Evolutionary conservation across 2,797 vertebrate genomes (phyloP).

Genomic region (Loriculus beryllinus): DNA sequence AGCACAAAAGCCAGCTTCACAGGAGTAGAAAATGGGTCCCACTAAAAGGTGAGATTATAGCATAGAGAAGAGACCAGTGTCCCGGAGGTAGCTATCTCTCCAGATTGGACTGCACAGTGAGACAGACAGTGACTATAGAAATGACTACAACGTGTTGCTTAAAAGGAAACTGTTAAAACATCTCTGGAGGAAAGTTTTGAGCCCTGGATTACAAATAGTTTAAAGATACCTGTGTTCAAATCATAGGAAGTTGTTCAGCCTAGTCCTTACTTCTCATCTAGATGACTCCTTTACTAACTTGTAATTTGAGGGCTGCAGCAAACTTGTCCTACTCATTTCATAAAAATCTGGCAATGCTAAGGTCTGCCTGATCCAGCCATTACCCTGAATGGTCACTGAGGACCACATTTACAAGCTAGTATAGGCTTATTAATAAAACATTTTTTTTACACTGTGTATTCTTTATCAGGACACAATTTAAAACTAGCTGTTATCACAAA

Average conservation of each 20-base stretch:
- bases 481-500: background rate
- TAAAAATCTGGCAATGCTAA: background rate
- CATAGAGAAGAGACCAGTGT: background rate
- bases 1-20: background rate
- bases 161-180: background rate
- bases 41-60: background rate
- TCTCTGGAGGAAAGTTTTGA: background rate
- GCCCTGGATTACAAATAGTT: background rate
- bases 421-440: background rate
- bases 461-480: background rate
- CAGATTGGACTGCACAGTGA: background rate
- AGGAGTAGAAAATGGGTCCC: background rate
- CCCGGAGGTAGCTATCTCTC: background rate
- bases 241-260: background rate
- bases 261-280: background rate
- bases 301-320: accelerated
- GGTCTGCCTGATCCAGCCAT: background rate
- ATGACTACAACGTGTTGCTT: background rate
- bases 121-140: background rate
- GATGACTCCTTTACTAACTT: background rate
- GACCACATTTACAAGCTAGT: background rate
- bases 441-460: background rate
- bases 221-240: background rate
- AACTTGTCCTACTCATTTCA: background rate
- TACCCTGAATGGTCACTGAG: background rate